A percentile compares a stretch with the other conserved stretches of the same genome.
Evolutionary conservation across 2,797 vertebrate species (phyloP).

Genomic region (Cryptoblepharus egeriae): DNA sequence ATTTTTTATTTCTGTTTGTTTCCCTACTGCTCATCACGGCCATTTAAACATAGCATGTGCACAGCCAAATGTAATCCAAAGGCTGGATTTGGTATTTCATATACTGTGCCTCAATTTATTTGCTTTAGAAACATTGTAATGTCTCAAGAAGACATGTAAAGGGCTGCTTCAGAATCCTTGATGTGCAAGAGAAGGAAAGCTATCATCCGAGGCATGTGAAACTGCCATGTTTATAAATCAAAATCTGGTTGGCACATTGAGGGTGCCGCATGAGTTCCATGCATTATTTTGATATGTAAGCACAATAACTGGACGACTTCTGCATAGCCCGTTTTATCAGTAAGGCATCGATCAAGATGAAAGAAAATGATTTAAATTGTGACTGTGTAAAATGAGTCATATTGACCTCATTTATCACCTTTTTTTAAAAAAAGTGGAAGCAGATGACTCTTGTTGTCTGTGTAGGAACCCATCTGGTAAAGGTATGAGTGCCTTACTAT

Average conservation of each 20-base stretch:
- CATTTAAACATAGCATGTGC: not conserved
- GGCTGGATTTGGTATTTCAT: not conserved
- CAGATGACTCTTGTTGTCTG: conserved; percentile 70
- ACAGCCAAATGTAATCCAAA: not conserved
- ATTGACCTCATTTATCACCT: conserved; percentile 84
- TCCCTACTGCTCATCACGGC: not conserved
- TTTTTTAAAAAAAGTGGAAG: conserved; percentile 66
- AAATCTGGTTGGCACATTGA: conserved; percentile 78
- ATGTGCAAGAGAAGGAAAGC: conserved; percentile 12
- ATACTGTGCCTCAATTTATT: not conserved
- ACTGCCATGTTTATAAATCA: conserved; percentile 69
- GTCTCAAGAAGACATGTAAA: not conserved
- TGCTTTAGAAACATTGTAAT: not conserved
- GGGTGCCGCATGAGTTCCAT: conserved; percentile 79
- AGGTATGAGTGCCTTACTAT: conserved; percentile 68
- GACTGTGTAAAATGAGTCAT: conserved; percentile 80
- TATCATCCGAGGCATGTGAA: conserved; percentile 62
- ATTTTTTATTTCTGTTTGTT: not conserved
- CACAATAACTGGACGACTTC: conserved; percentile 79
- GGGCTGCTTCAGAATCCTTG: not conserved
- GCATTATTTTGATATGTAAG: conserved; percentile 76
- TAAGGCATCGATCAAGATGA: conserved; percentile 80
- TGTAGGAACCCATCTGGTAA: conserved; percentile 72
- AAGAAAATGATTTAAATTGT: conserved; percentile 83
- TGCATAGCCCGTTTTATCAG: conserved; percentile 76